Percentiles rank a stretch among this genome's conserved stretches.
These are phyloP conservation scores for Andrena bicolor DNA, from an alignment of 2,888 invertebrate species.

Conservation along the genomic window DNA sequence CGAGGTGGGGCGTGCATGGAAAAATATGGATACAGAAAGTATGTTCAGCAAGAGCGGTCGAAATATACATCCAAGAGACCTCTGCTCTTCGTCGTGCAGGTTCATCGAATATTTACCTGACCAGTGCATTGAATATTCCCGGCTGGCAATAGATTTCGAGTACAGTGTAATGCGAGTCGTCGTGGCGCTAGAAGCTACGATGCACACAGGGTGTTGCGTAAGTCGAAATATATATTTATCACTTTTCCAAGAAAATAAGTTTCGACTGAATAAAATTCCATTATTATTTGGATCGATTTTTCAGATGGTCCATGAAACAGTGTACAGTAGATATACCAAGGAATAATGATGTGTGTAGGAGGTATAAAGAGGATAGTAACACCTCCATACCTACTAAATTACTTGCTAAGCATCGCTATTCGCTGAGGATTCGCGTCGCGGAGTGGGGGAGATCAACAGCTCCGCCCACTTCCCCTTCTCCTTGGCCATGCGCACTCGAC, in stretches of 20 bases:
- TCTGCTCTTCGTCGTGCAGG: constrained; percentile 58
- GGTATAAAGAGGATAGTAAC: no score
- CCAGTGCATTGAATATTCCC: constrained; percentile 81
- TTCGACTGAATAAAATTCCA: no score
- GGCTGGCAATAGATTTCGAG: constrained; percentile 77
- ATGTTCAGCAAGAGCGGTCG: constrained; percentile 16
- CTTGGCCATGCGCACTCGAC: no score
- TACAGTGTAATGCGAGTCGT: constrained; percentile 76
- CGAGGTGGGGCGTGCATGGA: constrained; percentile 9
- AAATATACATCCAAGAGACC: constrained; percentile 35
- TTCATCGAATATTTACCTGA: constrained; percentile 83
- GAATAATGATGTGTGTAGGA: no score
- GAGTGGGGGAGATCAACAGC: no score
- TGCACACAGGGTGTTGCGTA: constrained; percentile 35
- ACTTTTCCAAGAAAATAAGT: not conserved
- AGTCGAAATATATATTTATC: not conserved
- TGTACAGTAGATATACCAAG: no score
- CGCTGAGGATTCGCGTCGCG: no score
- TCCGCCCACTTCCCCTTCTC: no score
- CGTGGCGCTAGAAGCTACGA: constrained; percentile 20
- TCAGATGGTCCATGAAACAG: no score
- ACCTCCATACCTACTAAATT: no score
- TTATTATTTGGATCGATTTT: no score
- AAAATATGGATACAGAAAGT: constrained; percentile 36
- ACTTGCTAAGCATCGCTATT: no score